These are phyloP conservation scores for Syrphus vitripennis DNA, from an alignment of 2,888 invertebrate genomes.

Conservation along the genomic window DNA sequence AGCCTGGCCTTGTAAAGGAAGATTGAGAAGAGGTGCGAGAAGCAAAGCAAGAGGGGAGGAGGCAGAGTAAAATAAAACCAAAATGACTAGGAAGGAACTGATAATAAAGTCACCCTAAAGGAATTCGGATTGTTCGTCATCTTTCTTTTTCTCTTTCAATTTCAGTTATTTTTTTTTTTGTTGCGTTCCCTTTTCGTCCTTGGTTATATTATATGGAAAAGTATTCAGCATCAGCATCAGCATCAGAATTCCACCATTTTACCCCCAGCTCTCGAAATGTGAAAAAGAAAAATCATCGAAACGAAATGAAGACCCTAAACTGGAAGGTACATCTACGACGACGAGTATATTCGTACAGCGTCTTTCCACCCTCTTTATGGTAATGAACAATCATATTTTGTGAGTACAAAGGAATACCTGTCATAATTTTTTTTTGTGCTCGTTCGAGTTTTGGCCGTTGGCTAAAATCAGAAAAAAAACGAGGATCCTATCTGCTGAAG, in stretches of 20 bases:
- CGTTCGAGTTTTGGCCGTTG: slow-evolving; percentile 53
- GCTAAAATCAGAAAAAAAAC: slow-evolving; percentile 49
- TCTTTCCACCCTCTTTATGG: slow-evolving; percentile 56
- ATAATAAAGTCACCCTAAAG: slow-evolving; percentile 72
- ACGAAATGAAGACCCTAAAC: slow-evolving; percentile 49
- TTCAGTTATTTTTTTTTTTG: background rate
- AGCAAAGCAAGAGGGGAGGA: background rate
- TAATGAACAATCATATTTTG: slow-evolving; percentile 72
- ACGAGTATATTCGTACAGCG: background rate
- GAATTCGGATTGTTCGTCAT: slow-evolving; percentile 70
- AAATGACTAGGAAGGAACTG: slow-evolving; percentile 66
- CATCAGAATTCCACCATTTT: slow-evolving; percentile 20
- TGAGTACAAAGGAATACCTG: slow-evolving; percentile 69
- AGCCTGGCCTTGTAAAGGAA: background rate
- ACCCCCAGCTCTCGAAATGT: background rate
- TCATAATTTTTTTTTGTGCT: slow-evolving; percentile 23
- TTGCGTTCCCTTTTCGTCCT: background rate
- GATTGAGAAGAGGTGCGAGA: no score
- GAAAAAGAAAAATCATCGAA: slow-evolving; percentile 49
- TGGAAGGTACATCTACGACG: slow-evolving; percentile 20
- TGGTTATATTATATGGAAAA: slow-evolving; percentile 51
- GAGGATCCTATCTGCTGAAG: slow-evolving; percentile 36
- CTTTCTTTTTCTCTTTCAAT: slow-evolving; percentile 9
- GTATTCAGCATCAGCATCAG: slow-evolving; percentile 53
- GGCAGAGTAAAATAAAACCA: slow-evolving; percentile 23